phyloP scores from a whole-genome alignment of 2,888 invertebrate species.

The Andrena bicolor region DNA sequence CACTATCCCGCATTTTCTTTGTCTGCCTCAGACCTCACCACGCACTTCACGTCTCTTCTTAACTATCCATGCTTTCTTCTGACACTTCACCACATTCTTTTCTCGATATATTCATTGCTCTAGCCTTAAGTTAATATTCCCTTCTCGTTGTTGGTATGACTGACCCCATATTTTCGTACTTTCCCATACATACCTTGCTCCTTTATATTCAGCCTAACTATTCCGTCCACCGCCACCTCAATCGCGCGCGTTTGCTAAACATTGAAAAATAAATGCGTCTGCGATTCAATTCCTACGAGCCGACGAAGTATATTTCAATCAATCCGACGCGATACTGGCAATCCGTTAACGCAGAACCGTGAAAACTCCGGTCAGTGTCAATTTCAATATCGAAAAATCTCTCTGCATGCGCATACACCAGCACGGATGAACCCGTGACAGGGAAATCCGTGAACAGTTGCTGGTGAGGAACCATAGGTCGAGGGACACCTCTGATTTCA shows the following conservation, averaged over 20 bases:
- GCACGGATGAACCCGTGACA: not conserved
- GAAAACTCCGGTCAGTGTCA: conserved; percentile 52
- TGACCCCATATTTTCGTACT: no score
- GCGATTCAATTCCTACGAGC: conserved; percentile 25
- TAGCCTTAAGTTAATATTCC: no score
- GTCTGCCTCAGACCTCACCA: not conserved
- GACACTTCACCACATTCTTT: no score
- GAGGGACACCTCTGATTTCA: conserved; percentile 34
- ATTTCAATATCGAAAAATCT: conserved; percentile 69
- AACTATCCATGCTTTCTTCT: no score
- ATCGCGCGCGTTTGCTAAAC: conserved; percentile 3
- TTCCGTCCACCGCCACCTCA: not conserved
- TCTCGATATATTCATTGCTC: no score
- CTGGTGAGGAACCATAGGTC: conserved; percentile 19
- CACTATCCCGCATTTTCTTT: not conserved
- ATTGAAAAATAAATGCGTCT: conserved; percentile 1
- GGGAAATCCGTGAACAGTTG: conserved; percentile 41
- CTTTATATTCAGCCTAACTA: not conserved
- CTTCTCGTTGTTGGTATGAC: no score
- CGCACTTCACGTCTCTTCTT: no score
- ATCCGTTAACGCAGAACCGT: conserved; percentile 42
- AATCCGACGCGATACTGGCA: conserved; percentile 34
- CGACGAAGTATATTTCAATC: conserved; percentile 43
- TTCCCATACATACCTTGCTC: no score
- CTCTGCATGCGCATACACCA: conserved; percentile 6